phyloP scores from a whole-genome alignment of 2,113 vertebrate genomes.

The Synodontis membranacea region DNA sequence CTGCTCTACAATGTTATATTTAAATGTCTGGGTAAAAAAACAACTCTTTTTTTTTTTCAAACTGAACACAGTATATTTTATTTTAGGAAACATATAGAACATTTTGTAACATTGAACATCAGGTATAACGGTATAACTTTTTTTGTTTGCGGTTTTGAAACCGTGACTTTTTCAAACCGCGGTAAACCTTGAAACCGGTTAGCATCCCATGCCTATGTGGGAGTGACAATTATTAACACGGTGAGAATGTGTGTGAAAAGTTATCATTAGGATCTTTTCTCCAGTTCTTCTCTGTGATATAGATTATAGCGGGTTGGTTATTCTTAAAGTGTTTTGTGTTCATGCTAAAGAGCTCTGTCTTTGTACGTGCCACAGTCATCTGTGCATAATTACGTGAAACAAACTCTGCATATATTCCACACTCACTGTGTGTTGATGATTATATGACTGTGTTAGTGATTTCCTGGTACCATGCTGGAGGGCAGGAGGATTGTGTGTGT shows the following conservation, averaged over 20 bases:
- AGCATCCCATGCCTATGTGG: no score
- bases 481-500: conserved; percentile 42
- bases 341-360: not conserved
- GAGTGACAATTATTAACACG: conserved; percentile 42
- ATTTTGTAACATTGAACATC: no score
- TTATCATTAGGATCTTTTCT: not conserved
- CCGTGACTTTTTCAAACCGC: no score
- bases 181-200: no score
- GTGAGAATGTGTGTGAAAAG: conserved; percentile 34
- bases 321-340: conserved; percentile 1
- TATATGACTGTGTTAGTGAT: conserved; percentile 24
- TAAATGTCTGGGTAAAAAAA: no score
- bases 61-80: no score
- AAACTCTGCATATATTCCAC: conserved; percentile 34
- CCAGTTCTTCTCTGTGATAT: not conserved
- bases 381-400: conserved; percentile 49
- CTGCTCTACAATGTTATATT: no score
- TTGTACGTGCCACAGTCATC: conserved; percentile 39
- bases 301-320: not conserved
- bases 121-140: no score
- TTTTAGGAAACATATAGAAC: no score
- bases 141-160: no score
- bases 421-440: conserved; percentile 4
- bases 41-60: no score
- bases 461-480: conserved; percentile 30